Evolutionary conservation across 2,888 invertebrate species (phyloP).

Genomic region (Glyphotaelius pellucidus): DNA sequence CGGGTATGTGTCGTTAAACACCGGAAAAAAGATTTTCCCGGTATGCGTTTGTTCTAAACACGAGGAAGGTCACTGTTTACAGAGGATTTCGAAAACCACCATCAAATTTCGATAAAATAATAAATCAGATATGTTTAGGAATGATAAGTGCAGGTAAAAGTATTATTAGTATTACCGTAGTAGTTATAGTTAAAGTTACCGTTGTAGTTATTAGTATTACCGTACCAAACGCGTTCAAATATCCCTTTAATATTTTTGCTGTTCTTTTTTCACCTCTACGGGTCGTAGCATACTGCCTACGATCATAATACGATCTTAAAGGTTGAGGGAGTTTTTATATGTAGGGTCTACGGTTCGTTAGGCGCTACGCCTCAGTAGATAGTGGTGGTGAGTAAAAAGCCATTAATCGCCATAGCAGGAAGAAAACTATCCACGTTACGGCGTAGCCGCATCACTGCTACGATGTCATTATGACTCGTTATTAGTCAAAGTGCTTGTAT

Average conservation of each 20-base stretch:
- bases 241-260: too few relatives aligned
- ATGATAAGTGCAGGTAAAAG: background rate
- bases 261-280: background rate
- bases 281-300: background rate
- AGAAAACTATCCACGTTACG: background rate
- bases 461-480: background rate
- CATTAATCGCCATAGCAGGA: slow-evolving; percentile 4
- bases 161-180: background rate
- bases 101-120: too few relatives aligned
- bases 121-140: background rate
- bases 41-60: too few relatives aligned
- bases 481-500: background rate
- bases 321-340: slow-evolving; percentile 39
- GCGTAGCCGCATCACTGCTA: background rate
- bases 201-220: background rate
- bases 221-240: background rate
- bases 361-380: slow-evolving; percentile 37
- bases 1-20: too few relatives aligned
- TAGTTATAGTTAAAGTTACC: too few relatives aligned
- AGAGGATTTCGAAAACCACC: too few relatives aligned
- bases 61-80: too few relatives aligned
- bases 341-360: slow-evolving; percentile 50
- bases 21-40: too few relatives aligned
- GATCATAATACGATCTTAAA: background rate
- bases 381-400: slow-evolving; percentile 11